Evolutionary conservation across 2,888 invertebrate genomes (phyloP), one percentile per base, ranked within the genome.

Genomic region (Daptonema setosum): DNA sequence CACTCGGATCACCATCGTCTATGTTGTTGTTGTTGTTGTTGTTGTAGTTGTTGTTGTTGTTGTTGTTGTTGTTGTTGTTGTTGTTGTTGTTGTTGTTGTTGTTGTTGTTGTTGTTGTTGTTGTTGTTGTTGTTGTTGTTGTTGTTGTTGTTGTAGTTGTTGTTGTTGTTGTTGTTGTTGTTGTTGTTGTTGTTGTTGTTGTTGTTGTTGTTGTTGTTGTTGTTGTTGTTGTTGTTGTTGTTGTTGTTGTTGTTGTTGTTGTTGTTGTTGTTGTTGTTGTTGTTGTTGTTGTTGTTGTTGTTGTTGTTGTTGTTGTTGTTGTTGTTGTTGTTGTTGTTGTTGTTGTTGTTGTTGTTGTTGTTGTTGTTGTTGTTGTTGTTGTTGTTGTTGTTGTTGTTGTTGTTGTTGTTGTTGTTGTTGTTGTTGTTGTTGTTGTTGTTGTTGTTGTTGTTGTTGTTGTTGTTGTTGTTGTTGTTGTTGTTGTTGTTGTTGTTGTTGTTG

Each of bases 1-100:
- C n/a, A 43, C n/a, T 43, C 14, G 14, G 14, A 43, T 43, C n/a
- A 43, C 14, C 47, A 54, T 51, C n/a, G 22, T 51, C n/a, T 17
- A 17, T 51, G 52, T 51, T 51, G 52, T 51, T 51, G 52, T 51
- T 51, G 52, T 51, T 51, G 52, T 51, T 51, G 52, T 51, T 51
- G 52, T 51, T 51, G 52, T 51, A 17, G 52, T 51, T 51, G 52
- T 51, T 51, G 52, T 51, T 51, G 52, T 51, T 51, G 52, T 51
- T 51, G 52, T 51, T 51, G 52, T 51, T 51, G 52, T 51, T 51
- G 52, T 51, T 51, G 52, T 51, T 51, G 52, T 51, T 51, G 52
- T 51, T 51, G 52, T 51, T 51, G 52, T 51, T 51, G 52, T 51
- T 51, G 52, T 51, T 51, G 52, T 51, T 51, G 52, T 51, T 51